A percentile compares a stretch with the other conserved stretches of the same genome.
Conservation (phyloP, 2,113 vertebrate species). For the Nycticryphes semicollaris region DNA sequence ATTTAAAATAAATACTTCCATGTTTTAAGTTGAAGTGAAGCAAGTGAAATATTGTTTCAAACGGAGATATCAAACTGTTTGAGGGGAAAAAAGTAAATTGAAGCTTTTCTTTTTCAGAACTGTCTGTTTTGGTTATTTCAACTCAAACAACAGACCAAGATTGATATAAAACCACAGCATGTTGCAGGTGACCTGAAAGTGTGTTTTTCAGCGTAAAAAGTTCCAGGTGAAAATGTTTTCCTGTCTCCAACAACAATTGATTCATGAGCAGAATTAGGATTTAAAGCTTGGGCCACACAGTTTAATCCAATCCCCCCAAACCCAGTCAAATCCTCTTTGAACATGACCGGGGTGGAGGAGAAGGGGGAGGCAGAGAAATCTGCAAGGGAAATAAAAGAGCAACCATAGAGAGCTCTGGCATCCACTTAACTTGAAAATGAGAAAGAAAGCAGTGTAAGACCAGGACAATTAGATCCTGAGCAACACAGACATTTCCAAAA, state of each 20-base stretch:
- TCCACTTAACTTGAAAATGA: constrained; percentile 20
- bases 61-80: not conserved
- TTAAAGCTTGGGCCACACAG: not conserved
- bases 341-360: not conserved
- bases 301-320: not conserved
- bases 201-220: not conserved
- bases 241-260: not conserved
- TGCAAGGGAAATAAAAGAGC: not conserved
- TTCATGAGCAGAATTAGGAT: constrained; percentile 18
- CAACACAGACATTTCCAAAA: constrained; percentile 16
- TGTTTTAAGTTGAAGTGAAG: not conserved
- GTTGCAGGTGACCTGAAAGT: not conserved
- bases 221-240: constrained; percentile 16
- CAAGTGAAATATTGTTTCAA: not conserved
- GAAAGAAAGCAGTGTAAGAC: not conserved
- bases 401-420: not conserved
- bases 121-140: not conserved
- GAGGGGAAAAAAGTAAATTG: not conserved
- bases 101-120: constrained; percentile 34
- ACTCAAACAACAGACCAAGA: not conserved
- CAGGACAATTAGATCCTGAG: constrained; percentile 15
- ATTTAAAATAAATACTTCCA: not conserved
- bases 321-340: not conserved
- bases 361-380: not conserved
- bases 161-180: constrained; percentile 12